A percentile compares a stretch with the other conserved stretches of the same genome.
These are phyloP conservation scores for Amphiprion percula DNA, from an alignment of 2,113 vertebrate species.

Conservation along the genomic window DNA sequence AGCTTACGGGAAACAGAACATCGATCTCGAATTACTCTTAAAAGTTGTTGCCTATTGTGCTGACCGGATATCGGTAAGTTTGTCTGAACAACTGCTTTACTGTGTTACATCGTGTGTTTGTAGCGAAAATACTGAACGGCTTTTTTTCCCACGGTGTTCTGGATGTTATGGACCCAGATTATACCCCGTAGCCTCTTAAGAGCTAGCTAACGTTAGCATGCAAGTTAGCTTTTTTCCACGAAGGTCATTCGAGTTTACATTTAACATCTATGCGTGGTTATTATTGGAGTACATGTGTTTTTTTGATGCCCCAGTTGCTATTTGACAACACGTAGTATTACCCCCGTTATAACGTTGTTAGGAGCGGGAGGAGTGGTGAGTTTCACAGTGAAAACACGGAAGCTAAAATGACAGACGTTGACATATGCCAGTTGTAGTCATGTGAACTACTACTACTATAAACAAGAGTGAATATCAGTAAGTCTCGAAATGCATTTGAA, in stretches of 20 bases:
- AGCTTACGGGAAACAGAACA: conserved; percentile 11
- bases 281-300: neutral
- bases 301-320: neutral
- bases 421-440: conserved; percentile 2
- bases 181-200: neutral
- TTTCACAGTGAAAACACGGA: neutral
- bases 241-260: neutral
- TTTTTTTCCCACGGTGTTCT: neutral
- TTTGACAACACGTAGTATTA: neutral
- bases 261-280: no score
- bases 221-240: neutral
- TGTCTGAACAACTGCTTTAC: fast-evolving
- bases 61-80: conserved; percentile 29
- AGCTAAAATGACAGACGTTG: conserved; percentile 14
- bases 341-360: neutral
- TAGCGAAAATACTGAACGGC: neutral
- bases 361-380: conserved; percentile 14
- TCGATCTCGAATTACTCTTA: no score
- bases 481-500: no score
- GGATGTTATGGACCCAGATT: neutral
- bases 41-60: neutral
- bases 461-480: no score
- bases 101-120: neutral
- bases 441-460: no score
- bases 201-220: conserved; percentile 9